Percentiles rank a stretch among this genome's conserved stretches.
These are phyloP conservation scores for Brienomyrus brachyistius DNA, from an alignment of 2,113 vertebrate species.

Conservation along the genomic window DNA sequence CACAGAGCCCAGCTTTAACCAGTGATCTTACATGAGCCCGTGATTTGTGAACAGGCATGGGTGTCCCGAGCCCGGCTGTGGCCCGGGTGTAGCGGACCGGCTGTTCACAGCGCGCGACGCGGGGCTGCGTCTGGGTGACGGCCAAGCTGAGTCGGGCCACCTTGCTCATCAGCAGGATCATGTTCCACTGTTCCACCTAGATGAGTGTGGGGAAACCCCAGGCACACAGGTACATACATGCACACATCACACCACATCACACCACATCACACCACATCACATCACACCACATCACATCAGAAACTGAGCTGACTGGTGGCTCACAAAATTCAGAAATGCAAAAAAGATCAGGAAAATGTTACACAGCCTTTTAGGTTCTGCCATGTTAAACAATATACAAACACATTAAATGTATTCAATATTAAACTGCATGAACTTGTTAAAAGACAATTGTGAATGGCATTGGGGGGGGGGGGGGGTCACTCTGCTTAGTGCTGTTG, in stretches of 20 bases:
- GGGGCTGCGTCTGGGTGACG: constrained; percentile 67
- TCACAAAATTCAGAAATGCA: neutral
- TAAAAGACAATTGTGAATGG: neutral
- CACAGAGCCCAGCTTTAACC: neutral
- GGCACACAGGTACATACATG: no score
- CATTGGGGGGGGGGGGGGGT: neutral
- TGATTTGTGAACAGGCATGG: constrained; percentile 60
- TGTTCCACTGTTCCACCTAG: constrained; percentile 49
- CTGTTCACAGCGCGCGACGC: constrained; percentile 56
- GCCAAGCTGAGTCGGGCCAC: constrained; percentile 81
- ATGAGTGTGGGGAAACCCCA: neutral
- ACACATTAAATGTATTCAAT: neutral
- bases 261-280: no score
- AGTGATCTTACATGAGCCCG: constrained; percentile 51
- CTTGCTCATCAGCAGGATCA: constrained; percentile 76
- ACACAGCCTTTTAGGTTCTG: neutral
- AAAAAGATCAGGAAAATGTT: neutral
- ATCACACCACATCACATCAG: neutral
- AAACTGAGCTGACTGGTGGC: neutral
- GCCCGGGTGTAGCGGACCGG: constrained; percentile 52
- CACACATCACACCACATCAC: no score
- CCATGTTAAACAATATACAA: neutral
- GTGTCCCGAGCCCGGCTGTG: constrained; percentile 66
- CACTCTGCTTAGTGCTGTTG: neutral
- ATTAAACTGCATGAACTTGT: neutral